Base-by-base conservation (phyloP, 2,888 invertebrate genomes). In the Prostheceraeus crozeri region DNA sequence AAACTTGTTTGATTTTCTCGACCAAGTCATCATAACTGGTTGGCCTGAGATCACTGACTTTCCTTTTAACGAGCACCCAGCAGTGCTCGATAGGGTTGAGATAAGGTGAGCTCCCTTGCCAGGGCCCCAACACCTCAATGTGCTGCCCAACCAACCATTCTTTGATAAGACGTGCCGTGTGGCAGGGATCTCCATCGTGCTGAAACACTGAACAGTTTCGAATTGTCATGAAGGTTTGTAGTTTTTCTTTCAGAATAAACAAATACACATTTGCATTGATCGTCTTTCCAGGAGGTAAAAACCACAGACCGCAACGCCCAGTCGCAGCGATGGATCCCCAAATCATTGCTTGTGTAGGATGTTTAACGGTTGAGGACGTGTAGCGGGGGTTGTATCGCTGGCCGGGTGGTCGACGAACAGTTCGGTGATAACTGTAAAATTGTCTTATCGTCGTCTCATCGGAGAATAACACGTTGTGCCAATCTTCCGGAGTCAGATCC, bases 401-500 rank as follows among this genome's bases (percentile, higher is more conserved):
- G 14, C 40, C 40, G 16, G 14, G 14, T 40, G 14, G 40, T 40
- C 40, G 40, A 40, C 40, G n/a, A 23, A 40, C 23, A 40, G 16
- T 14, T 16, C 16, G 40, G 14, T 16, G 16, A 23, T 40, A 23
- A 40, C 16, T 14, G 19, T 40, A 6, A 40, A 40, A 40, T 40
- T 40, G n/a, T 40, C 23, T 40, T 16, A 40, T 40, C n/a, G 14
- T 14, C 6, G 40, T 40, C 23, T 40, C 40, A 40, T 40, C 40
- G 16, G 40, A 40, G 40, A 40, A 40, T 16, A 40, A 23, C 40
- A 40, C 40, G 19, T 40, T 40, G 40, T 40, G 16, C 40, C 40
- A 40, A 40, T 40, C 40, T 16, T 40, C 23, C 14, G 40, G 16
- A 40, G 40, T 16, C 14, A 16, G 19, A 40, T 40, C 16, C 23